Conservation (phyloP, 2,888 invertebrate species). For the Eupithecia subumbrata region DNA sequence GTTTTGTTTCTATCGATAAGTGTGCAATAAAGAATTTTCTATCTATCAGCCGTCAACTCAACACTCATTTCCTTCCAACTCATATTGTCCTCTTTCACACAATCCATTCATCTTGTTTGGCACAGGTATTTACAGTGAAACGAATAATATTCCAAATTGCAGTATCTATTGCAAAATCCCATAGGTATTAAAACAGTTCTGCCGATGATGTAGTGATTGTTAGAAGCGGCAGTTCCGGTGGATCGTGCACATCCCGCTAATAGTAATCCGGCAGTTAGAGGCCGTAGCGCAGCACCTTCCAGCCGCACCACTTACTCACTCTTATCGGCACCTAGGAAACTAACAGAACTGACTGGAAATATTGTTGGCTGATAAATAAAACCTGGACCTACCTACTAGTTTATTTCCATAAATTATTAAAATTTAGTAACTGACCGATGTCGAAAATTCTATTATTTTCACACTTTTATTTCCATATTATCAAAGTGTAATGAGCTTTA, state of each 20-base stretch:
- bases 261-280: conserved; percentile 50
- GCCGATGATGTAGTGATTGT: neutral
- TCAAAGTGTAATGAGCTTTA: neutral
- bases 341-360: conserved; percentile 10
- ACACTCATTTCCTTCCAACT: too few relatives aligned
- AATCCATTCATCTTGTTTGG: too few relatives aligned
- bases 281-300: conserved; percentile 48
- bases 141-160: neutral
- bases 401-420: neutral
- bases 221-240: conserved; percentile 24
- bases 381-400: neutral
- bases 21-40: too few relatives aligned
- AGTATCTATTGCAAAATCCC: neutral
- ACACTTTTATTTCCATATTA: neutral
- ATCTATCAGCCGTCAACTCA: too few relatives aligned
- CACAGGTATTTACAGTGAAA: neutral
- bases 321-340: conserved; percentile 4
- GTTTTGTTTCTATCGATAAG: too few relatives aligned
- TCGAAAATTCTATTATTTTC: neutral
- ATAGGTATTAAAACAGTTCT: neutral
- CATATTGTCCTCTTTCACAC: too few relatives aligned
- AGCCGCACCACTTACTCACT: conserved; percentile 32
- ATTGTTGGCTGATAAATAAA: neutral
- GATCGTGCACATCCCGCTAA: conserved; percentile 43
- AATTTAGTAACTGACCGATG: neutral